A percentile compares a stretch with the other conserved stretches of the same genome.
Conservation (phyloP, 2,888 invertebrate genomes). For the Microchrysa polita region DNA sequence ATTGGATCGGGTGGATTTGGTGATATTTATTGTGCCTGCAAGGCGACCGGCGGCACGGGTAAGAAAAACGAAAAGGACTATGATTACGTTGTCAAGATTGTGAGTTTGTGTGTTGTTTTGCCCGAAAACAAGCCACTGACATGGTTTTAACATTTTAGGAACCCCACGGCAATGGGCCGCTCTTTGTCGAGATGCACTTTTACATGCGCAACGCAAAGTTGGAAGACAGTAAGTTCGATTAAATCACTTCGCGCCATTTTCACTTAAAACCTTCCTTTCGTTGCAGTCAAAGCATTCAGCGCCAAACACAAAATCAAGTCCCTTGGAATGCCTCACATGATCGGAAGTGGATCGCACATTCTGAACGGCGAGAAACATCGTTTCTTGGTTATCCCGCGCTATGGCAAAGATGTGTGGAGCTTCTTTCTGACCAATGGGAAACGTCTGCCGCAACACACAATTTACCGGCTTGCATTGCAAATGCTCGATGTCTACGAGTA, state of each 20-base stretch:
- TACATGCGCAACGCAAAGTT: constrained; percentile 80
- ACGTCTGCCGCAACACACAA: constrained; percentile 76
- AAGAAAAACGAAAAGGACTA: constrained; percentile 68
- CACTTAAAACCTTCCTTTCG: not conserved
- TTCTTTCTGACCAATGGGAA: constrained; percentile 74
- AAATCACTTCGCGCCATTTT: constrained; percentile 1
- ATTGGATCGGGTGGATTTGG: constrained; percentile 95
- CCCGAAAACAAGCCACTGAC: not conserved
- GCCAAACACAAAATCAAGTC: constrained; percentile 72
- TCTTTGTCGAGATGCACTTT: constrained; percentile 94
- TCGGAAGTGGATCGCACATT: constrained; percentile 86
- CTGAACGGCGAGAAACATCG: constrained; percentile 80
- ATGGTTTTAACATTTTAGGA: constrained; percentile 72
- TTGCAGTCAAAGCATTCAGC: constrained; percentile 77
- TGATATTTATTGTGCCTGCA: constrained; percentile 87
- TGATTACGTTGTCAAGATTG: constrained; percentile 82
- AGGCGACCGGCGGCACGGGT: constrained; percentile 62
- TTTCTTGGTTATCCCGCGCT: constrained; percentile 89
- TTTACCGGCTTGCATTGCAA: constrained; percentile 83
- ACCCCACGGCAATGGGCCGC: constrained; percentile 90
- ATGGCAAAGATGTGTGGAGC: constrained; percentile 86
- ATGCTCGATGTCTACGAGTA: constrained; percentile 91
- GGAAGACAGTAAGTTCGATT: constrained; percentile 72
- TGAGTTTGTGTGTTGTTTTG: constrained; percentile 66
- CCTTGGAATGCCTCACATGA: constrained; percentile 86